A percentile compares a stretch with the other conserved stretches of the same genome.
These are phyloP conservation scores for Camptogramma bilineatum DNA, from an alignment of 2,888 invertebrate species.

Conservation along the genomic window DNA sequence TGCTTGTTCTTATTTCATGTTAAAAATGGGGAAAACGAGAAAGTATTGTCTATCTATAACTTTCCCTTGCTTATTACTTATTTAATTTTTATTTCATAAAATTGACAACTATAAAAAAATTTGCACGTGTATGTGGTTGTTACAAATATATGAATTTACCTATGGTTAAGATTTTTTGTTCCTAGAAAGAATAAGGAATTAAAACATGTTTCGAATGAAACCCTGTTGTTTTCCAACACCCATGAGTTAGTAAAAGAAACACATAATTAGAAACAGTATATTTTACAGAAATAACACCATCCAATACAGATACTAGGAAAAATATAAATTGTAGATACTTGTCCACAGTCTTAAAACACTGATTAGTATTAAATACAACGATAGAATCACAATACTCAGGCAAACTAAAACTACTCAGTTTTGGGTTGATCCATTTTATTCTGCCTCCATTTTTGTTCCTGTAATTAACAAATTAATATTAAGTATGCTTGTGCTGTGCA, in stretches of 20 bases:
- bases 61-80: not conserved
- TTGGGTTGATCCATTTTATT: constrained; percentile 77
- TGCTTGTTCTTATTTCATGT: not conserved
- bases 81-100: not conserved
- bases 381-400: constrained; percentile 41
- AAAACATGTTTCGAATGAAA: constrained; percentile 43
- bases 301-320: constrained; percentile 56
- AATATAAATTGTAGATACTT: constrained; percentile 57
- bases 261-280: constrained; percentile 63
- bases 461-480: constrained; percentile 60
- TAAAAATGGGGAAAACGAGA: not conserved
- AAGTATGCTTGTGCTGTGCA: constrained; percentile 11
- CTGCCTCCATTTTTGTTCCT: constrained; percentile 83
- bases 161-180: constrained; percentile 31
- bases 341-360: constrained; percentile 39
- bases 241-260: constrained; percentile 39
- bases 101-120: not conserved
- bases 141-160: constrained; percentile 13
- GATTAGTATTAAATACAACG: constrained; percentile 39
- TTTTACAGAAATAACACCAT: constrained; percentile 68
- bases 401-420: constrained; percentile 63
- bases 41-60: too few relatives aligned
- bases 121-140: not conserved
- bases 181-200: constrained; percentile 38
- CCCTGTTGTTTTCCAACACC: constrained; percentile 29